Percentiles rank a stretch among this genome's conserved stretches.
These are phyloP conservation scores for Falco berigora DNA, from an alignment of 2,797 vertebrate species.

Conservation along the genomic window DNA sequence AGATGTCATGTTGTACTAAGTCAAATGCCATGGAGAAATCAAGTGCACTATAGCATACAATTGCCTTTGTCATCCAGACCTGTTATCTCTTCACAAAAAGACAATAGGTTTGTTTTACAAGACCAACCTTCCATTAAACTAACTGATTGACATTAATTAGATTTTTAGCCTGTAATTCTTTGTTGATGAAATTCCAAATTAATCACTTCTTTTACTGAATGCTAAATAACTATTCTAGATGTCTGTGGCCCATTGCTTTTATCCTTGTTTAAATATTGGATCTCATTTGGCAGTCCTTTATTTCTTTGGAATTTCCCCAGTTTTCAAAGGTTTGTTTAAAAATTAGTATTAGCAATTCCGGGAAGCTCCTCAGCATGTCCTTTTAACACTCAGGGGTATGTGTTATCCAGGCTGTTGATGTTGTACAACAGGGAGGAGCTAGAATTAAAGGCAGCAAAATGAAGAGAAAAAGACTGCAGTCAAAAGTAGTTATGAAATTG, in stretches of 20 bases:
- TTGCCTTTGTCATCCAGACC: slow-evolving; percentile 53
- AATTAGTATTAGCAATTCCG: neutral
- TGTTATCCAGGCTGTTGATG: neutral
- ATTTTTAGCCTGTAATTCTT: slow-evolving; percentile 55
- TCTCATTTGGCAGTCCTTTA: neutral
- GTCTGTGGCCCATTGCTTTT: neutral
- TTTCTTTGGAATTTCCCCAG: neutral
- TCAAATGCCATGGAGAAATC: slow-evolving; percentile 64
- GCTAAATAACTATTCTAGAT: neutral
- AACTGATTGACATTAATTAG: slow-evolving; percentile 57
- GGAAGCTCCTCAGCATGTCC: neutral
- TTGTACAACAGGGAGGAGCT: neutral
- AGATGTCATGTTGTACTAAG: slow-evolving; percentile 43
- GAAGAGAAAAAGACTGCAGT: neutral
- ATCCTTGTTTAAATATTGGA: slow-evolving; percentile 25
- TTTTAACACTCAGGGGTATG: neutral
- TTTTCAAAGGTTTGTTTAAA: slow-evolving; percentile 22
- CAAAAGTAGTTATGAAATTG: neutral
- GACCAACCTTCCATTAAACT: slow-evolving; percentile 52
- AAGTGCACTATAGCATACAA: slow-evolving; percentile 31
- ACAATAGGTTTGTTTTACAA: slow-evolving; percentile 57
- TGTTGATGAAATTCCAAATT: slow-evolving; percentile 58
- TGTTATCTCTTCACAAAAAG: slow-evolving; percentile 39
- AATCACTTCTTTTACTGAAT: slow-evolving; percentile 27
- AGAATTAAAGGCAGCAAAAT: neutral